phyloP scores from a whole-genome alignment of 2,888 invertebrate genomes.

The Stenolophus ochropezus region DNA sequence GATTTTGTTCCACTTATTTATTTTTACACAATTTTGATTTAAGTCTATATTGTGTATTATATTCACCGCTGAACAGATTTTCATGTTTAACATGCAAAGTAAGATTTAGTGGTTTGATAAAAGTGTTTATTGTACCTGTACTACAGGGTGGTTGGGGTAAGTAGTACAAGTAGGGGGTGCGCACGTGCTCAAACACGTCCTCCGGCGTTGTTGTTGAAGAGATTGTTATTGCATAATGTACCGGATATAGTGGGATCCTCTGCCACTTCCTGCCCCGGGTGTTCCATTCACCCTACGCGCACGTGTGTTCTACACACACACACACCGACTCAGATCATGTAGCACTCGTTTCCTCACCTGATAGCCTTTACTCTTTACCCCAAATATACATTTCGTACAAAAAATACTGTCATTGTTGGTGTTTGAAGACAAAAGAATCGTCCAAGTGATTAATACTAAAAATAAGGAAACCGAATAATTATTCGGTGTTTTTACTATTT shows the following conservation, averaged over 20 bases:
- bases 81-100: too few relatives aligned
- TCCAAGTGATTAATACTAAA: too few relatives aligned
- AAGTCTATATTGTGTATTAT: too few relatives aligned
- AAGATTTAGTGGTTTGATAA: not conserved
- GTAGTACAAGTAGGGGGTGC: not conserved
- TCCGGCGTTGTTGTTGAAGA: conserved; percentile 52
- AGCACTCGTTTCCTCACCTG: not conserved
- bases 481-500: too few relatives aligned
- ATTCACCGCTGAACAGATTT: too few relatives aligned
- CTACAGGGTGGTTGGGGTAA: not conserved
- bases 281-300: conserved; percentile 39
- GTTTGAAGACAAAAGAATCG: too few relatives aligned
- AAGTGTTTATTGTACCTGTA: conserved; percentile 3
- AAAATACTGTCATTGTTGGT: too few relatives aligned
- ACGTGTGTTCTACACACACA: conserved; percentile 20
- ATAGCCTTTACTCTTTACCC: not conserved
- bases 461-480: too few relatives aligned
- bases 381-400: too few relatives aligned
- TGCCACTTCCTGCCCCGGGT: conserved; percentile 69
- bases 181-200: conserved; percentile 44
- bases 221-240: conserved; percentile 68
- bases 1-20: too few relatives aligned
- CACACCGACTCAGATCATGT: conserved; percentile 38
- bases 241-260: conserved; percentile 68
- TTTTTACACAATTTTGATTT: too few relatives aligned